Conservation (phyloP, 2,113 vertebrate species). For the Bubalus kerabau region DNA sequence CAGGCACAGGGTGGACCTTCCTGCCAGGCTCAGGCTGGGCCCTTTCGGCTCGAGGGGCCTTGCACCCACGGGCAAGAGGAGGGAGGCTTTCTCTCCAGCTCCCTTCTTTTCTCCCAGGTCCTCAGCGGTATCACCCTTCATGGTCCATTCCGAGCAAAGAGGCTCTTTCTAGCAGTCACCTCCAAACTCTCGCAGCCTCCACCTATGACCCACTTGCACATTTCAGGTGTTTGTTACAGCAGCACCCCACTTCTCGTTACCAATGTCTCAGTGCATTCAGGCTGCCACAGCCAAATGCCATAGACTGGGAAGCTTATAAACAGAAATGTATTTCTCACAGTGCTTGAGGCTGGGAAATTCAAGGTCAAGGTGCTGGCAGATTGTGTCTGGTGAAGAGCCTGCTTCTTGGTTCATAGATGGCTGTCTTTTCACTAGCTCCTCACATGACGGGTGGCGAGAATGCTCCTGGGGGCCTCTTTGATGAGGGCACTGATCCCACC, state of each 20-base stretch:
- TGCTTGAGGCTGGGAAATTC: background rate
- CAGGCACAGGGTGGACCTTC: background rate
- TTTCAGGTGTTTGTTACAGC: background rate
- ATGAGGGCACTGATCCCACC: background rate
- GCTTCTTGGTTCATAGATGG: background rate
- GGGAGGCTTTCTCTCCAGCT: background rate
- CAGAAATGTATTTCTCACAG: background rate
- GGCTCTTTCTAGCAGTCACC: background rate
- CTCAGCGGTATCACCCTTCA: background rate
- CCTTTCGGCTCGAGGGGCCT: background rate
- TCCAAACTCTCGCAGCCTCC: background rate
- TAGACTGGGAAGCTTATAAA: background rate
- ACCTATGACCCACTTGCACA: background rate
- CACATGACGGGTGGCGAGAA: accelerated
- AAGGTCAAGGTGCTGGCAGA: background rate
- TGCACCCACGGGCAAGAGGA: background rate
- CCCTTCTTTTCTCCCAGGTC: background rate
- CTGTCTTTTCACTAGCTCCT: background rate
- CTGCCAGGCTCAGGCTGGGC: background rate
- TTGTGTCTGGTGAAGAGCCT: background rate
- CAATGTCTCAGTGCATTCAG: background rate
- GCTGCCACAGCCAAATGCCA: background rate
- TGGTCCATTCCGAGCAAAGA: background rate
- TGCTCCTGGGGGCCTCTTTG: background rate
- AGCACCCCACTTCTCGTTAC: background rate